Conservation (phyloP, 2,797 vertebrate genomes). For the Neosilurus mollespiculum region DNA sequence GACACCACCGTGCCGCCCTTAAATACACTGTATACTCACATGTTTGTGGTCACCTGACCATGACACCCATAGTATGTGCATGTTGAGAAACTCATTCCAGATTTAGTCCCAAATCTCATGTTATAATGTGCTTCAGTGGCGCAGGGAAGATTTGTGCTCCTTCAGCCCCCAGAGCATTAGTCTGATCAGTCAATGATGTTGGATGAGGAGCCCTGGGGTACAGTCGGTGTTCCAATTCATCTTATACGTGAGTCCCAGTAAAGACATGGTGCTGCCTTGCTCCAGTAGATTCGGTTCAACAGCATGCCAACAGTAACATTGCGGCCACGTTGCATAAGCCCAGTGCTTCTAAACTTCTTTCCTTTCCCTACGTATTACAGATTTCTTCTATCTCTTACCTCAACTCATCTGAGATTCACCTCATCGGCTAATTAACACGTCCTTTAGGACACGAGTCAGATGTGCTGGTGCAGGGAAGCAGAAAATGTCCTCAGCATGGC, state of each 20-base stretch:
- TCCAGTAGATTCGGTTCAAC: neutral
- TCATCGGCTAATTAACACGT: neutral
- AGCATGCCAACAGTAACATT: neutral
- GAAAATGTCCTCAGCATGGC: neutral
- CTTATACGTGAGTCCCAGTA: neutral
- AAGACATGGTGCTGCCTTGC: neutral
- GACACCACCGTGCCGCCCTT: too few species aligned
- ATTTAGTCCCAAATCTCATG: too few species aligned
- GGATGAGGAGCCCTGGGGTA: too few species aligned
- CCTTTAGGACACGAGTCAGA: neutral
- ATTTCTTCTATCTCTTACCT: neutral
- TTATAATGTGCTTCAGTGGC: too few species aligned
- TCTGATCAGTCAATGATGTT: neutral
- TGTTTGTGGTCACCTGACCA: neutral
- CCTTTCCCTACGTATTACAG: neutral
- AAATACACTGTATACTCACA: neutral
- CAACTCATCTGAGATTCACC: slow-evolving; percentile 1
- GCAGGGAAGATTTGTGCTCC: neutral
- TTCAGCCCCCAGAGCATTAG: neutral
- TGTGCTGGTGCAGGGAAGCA: neutral
- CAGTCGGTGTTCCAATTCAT: neutral
- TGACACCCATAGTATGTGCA: neutral
- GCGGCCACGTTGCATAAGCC: slow-evolving; percentile 6
- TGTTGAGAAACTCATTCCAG: neutral
- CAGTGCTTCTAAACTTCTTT: neutral